Percentiles rank a stretch among this genome's conserved stretches.
Evolutionary conservation across 2,888 invertebrate species (phyloP).

Genomic region (Dromius quadrimaculatus): DNA sequence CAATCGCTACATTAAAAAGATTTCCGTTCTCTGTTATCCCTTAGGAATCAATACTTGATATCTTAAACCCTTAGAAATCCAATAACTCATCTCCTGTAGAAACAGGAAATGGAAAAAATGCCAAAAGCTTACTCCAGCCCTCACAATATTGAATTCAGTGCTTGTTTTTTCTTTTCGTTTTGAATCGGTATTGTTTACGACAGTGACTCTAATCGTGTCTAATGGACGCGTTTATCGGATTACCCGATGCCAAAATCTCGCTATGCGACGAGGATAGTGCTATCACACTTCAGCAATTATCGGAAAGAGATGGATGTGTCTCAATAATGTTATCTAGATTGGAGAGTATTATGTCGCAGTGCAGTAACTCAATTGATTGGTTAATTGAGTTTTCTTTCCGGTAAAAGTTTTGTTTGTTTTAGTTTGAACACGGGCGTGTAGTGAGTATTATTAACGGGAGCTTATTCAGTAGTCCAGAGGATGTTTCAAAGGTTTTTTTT

Average conservation of each 20-base stretch:
- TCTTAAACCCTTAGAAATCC: conserved; percentile 38
- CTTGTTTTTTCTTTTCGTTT: conserved; percentile 27
- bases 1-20: no score
- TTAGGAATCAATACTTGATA: no score
- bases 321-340: conserved; percentile 40
- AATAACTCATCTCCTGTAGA: conserved; percentile 46
- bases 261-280: conserved; percentile 6
- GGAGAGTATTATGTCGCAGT: conserved; percentile 47
- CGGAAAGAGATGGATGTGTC: conserved; percentile 16
- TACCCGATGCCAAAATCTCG: conserved; percentile 38
- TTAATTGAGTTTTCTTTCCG: conserved; percentile 44
- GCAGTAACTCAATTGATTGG: conserved; percentile 49
- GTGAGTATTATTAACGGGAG: not conserved
- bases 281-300: not conserved
- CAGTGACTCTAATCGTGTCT: conserved; percentile 38
- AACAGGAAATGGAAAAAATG: conserved; percentile 43
- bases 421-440: conserved; percentile 17
- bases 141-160: conserved; percentile 45
- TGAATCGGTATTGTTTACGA: conserved; percentile 43
- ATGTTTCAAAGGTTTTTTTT: no score
- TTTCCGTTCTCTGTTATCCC: no score
- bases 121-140: not conserved
- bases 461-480: no score
- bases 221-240: conserved; percentile 48
- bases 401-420: conserved; percentile 37